Percentiles rank a stretch among this genome's conserved stretches.
Evolutionary conservation across 2,113 vertebrate genomes (phyloP).

Genomic region (Eubucco bourcierii): DNA sequence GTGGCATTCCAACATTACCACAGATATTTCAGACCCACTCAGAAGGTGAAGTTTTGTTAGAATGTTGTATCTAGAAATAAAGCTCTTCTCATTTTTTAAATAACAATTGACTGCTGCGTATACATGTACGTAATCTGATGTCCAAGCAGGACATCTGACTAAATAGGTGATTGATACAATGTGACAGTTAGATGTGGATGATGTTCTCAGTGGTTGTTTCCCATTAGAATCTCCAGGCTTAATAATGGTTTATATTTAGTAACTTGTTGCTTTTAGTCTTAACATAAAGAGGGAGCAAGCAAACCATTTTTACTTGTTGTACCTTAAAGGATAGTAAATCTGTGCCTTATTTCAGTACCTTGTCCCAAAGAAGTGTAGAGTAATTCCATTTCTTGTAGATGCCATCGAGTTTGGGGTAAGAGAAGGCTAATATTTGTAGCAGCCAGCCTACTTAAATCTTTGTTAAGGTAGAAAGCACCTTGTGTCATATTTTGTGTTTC

Average conservation of each 20-base stretch:
- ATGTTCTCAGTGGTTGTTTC: neutral
- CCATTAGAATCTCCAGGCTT: neutral
- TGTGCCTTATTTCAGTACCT: neutral
- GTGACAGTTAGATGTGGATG: neutral
- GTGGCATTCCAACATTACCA: constrained; percentile 13
- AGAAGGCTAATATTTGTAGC: neutral
- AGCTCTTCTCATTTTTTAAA: neutral
- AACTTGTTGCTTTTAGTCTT: neutral
- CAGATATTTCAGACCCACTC: neutral
- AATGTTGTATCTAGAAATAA: constrained; percentile 40
- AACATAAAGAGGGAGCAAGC: neutral
- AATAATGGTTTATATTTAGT: neutral
- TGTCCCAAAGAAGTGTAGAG: neutral
- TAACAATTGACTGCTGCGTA: neutral
- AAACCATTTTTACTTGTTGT: neutral
- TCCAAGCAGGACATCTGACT: neutral
- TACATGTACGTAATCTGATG: fast-evolving
- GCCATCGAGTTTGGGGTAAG: neutral
- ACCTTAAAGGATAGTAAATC: neutral
- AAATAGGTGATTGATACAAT: neutral
- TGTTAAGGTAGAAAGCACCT: too few species aligned
- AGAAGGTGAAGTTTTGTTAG: neutral
- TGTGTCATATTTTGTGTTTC: too few species aligned
- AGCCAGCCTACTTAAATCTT: neutral
- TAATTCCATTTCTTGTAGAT: neutral